Conservation (phyloP, 2,888 invertebrate species). For the Dastarcus helophoroides region DNA sequence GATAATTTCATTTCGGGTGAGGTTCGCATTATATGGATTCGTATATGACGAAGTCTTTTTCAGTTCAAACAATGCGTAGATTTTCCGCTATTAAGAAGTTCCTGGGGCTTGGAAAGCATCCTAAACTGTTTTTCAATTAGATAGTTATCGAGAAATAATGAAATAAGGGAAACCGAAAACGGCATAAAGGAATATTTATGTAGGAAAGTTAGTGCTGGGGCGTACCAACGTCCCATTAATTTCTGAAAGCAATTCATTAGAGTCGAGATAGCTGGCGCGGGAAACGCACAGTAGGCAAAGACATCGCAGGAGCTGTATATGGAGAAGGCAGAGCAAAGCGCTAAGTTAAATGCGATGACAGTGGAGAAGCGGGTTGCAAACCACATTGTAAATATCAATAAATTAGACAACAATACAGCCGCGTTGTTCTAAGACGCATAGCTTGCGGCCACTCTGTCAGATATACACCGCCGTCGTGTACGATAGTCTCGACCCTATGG, state of each 20-base stretch:
- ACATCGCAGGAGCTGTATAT: constrained; percentile 7
- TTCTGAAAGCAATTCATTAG: constrained; percentile 6
- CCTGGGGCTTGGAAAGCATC: no score
- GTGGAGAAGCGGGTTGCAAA: constrained; percentile 18
- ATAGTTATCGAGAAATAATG: no score
- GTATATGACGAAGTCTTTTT: no score
- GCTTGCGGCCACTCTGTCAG: constrained; percentile 30
- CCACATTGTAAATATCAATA: constrained; percentile 30
- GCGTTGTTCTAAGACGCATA: constrained; percentile 30
- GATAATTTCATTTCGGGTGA: no score
- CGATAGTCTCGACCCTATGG: no score
- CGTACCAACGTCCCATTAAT: constrained; percentile 4
- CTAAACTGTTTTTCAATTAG: no score
- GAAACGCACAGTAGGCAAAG: constrained; percentile 1
- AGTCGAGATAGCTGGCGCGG: constrained; percentile 5
- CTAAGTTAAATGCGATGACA: constrained; percentile 20
- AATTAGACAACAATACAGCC: constrained; percentile 31
- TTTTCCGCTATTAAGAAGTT: no score
- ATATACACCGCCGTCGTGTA: no score
- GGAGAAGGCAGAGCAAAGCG: constrained; percentile 12
- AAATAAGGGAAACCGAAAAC: no score
- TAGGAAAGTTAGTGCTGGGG: background rate
- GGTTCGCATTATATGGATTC: no score
- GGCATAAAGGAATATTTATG: no score
- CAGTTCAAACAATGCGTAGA: no score